Conservation (phyloP, 2,797 vertebrate species). For the Epinephelus malabaricus region DNA sequence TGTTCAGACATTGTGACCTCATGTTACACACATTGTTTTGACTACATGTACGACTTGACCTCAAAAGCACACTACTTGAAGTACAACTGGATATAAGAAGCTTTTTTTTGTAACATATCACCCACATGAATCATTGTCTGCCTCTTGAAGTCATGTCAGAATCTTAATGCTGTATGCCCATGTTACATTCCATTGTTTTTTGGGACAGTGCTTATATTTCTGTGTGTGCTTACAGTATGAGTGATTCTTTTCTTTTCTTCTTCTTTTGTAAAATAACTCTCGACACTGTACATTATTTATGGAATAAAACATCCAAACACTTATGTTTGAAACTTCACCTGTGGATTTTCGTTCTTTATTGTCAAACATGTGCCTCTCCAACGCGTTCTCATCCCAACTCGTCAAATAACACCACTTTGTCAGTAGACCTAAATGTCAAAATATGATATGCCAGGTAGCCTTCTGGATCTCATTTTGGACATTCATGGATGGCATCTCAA, state of each 20-base stretch:
- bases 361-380: constrained; percentile 58
- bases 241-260: constrained; percentile 67
- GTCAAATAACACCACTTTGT: too few relatives aligned
- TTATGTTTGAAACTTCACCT: constrained; percentile 84
- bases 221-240: constrained; percentile 77
- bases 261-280: constrained; percentile 81
- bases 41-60: constrained; percentile 77
- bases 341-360: constrained; percentile 85
- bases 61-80: constrained; percentile 79
- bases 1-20: constrained; percentile 76
- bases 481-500: too few relatives aligned
- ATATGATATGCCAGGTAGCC: too few relatives aligned
- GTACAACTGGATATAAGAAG: constrained; percentile 64
- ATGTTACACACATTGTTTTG: constrained; percentile 71
- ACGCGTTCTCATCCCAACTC: too few relatives aligned
- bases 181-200: constrained; percentile 81
- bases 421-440: too few relatives aligned
- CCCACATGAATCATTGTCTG: constrained; percentile 80
- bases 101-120: constrained; percentile 71
- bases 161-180: constrained; percentile 75
- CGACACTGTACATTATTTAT: constrained; percentile 82
- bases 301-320: constrained; percentile 87
- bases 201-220: constrained; percentile 77
- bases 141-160: constrained; percentile 76
- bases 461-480: too few relatives aligned